phyloP scores from a whole-genome alignment of 2,797 vertebrate species.

The Gymnocypris eckloni region DNA sequence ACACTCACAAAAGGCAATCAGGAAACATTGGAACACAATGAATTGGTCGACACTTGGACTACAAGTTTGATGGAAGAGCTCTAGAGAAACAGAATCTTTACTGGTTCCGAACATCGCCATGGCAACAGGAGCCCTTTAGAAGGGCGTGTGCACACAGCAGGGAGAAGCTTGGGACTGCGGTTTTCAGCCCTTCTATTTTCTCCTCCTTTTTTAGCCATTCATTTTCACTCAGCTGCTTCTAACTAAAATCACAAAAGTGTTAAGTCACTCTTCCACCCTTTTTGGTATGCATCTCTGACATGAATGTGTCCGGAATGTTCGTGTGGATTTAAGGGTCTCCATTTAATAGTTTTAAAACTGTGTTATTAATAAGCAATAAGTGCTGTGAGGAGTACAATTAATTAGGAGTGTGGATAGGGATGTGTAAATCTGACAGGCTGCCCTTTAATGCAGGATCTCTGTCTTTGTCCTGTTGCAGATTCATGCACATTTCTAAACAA shows the following conservation, averaged over 20 bases:
- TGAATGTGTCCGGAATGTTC: background rate
- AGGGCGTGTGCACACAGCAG: conserved; percentile 38
- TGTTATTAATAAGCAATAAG: conserved; percentile 52
- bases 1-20: background rate
- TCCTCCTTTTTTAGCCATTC: conserved; percentile 54
- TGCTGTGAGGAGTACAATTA: conserved; percentile 49
- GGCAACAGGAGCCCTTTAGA: conserved; percentile 76
- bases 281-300: conserved; percentile 39
- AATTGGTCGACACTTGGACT: conserved; percentile 31
- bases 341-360: conserved; percentile 49
- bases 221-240: conserved; percentile 43
- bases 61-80: conserved; percentile 45
- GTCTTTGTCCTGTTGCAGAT: conserved; percentile 59
- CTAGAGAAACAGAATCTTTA: conserved; percentile 40
- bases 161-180: conserved; percentile 40
- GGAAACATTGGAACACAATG: background rate
- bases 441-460: conserved; percentile 65
- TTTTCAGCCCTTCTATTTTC: conserved; percentile 44
- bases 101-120: conserved; percentile 71
- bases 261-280: background rate
- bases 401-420: conserved; percentile 49
- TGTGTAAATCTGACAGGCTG: conserved; percentile 58
- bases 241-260: conserved; percentile 38
- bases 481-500: conserved; percentile 53
- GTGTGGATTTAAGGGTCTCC: background rate